Base-by-base conservation (phyloP, 2,888 invertebrate genomes). In the Andrena hattorfiana region DNA sequence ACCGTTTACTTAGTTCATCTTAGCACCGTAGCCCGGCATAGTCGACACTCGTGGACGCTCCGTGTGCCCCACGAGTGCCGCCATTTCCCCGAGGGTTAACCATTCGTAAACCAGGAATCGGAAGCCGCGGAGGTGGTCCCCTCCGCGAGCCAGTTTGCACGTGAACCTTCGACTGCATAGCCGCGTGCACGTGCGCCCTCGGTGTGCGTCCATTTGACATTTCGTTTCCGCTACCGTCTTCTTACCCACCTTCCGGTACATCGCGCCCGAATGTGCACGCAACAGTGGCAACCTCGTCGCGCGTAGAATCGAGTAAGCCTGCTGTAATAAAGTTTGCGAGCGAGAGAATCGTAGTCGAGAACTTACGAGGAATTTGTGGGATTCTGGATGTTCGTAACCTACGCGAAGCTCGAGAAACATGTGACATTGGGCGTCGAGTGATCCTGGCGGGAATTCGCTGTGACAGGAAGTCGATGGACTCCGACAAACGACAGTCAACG, bases 1-100 rank as follows among this genome's bases (percentile, higher is more conserved):
- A 69, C 67, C 66, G 71, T 68, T 64, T 71, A 83, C 78, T 79
- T 28, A 68, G 75, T 78, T 84, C 77, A 85, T 85, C 79, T 79
- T 70, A 71, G 75, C 49, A 80, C 59, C 62, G 72, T 79, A 66
- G 75, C 70, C 49, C 77, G 82, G 85, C 82, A 54, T 69, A 78
- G 74, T 42, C 73, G 79, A 77, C 82, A 85, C 85, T 85, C 85
- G 85, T 85, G 85, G 73, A 60, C 75, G 68, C 85, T 70, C 59
- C 77, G 20, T 67, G 77, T n/a, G 42, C 42, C 80, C 79, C 79
- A 82, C 71, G 79, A 85, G 81, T 81, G 70, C 81, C 70, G 79
- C 76, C 77, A 75, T 75, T 75, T 80, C 64, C 64, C 23, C 42
- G 68, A 67, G 62, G 69, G 54, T 60, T 32, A 70, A 70, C 8